phyloP scores from a whole-genome alignment of 2,888 invertebrate species.

The Eretmocerus hayati region DNA sequence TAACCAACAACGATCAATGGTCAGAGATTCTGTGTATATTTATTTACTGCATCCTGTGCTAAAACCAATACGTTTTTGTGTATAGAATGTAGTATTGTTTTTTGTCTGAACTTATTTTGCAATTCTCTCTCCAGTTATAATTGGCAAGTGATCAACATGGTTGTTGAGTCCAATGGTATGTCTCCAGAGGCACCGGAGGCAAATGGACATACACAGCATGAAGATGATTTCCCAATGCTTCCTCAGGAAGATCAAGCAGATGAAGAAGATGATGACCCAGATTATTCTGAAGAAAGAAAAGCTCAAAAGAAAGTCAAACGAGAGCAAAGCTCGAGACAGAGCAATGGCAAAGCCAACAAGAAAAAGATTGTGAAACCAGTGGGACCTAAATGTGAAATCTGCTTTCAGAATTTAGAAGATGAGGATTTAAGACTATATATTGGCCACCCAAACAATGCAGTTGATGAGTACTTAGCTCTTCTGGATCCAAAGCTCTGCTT shows the following conservation, averaged over 20 bases:
- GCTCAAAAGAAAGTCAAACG: slow-evolving; percentile 23
- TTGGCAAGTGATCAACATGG: slow-evolving; percentile 14
- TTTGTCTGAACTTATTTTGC: too few species aligned
- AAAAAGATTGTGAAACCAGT: slow-evolving; percentile 3
- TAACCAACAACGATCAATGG: too few species aligned
- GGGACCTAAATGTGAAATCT: slow-evolving; percentile 44
- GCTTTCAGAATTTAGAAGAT: slow-evolving; percentile 48
- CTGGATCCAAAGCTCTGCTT: slow-evolving; percentile 67
- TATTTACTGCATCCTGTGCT: too few species aligned
- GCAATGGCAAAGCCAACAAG: not conserved
- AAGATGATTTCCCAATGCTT: slow-evolving; percentile 4
- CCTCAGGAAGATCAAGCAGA: slow-evolving; percentile 5
- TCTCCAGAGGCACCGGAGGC: not conserved
- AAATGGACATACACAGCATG: not conserved
- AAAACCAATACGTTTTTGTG: not conserved
- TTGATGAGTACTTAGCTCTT: slow-evolving; percentile 69
- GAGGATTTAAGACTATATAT: slow-evolving; percentile 54
- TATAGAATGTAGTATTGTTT: too few species aligned
- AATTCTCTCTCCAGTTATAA: too few species aligned
- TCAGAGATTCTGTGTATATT: too few species aligned
- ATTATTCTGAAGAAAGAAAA: slow-evolving; percentile 5
- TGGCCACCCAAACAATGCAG: slow-evolving; percentile 71
- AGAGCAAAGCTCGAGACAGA: slow-evolving; percentile 4
- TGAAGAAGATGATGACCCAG: slow-evolving; percentile 1
- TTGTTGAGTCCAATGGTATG: slow-evolving; percentile 12